Evolutionary conservation across 2,797 vertebrate genomes (phyloP), one percentile per base, ranked within the genome.

Genomic region (Toxotes lorentzi): DNA sequence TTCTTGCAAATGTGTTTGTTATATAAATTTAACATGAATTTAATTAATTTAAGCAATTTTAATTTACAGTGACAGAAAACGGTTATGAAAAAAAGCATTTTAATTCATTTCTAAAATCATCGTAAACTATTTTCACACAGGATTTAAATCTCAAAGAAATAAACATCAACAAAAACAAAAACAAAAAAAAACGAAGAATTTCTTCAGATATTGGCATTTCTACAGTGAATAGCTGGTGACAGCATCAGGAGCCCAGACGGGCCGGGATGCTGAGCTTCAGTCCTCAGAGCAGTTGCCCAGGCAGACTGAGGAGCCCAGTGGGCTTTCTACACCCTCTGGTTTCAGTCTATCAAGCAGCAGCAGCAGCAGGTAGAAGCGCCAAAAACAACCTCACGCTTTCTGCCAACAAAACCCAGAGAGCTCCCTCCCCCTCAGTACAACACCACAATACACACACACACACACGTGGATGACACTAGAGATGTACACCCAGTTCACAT

Each of bases 151-250:
- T 91, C 83, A 92, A 93, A 93, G 86, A 94, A 94, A 94, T 89
- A 76, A 89, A 92, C 83, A 89, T 78, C 67, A 89, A 76, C 35
- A 60, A 63, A 24, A 51, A 59, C 21, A 41, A 57, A 61, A 66
- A 73, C 21, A 67, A 63, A 73, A 71, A 76, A 76, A 64, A 82
- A 48, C n/a, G n/a, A 63, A 82, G 41, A 76, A 34, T 80, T 80
- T 90, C 81, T 88, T 92, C 95, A 81, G 95, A 96, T 97, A 97
- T 98, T 99, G 97, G 97, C 97, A 95, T 98, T 96, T 97, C 97
- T 95, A 96, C 96, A 96, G 96, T 97, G 96, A 97, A 97, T 94
- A 97, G 96, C 96, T 97, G 95, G 95, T 96, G 96, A 96, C 96
- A 95, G 96, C 95, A 95, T 96, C 95, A 95, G 91, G 94, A 95